Conservation (phyloP, 2,113 vertebrate genomes). For the Brachypodius melanocephalos region DNA sequence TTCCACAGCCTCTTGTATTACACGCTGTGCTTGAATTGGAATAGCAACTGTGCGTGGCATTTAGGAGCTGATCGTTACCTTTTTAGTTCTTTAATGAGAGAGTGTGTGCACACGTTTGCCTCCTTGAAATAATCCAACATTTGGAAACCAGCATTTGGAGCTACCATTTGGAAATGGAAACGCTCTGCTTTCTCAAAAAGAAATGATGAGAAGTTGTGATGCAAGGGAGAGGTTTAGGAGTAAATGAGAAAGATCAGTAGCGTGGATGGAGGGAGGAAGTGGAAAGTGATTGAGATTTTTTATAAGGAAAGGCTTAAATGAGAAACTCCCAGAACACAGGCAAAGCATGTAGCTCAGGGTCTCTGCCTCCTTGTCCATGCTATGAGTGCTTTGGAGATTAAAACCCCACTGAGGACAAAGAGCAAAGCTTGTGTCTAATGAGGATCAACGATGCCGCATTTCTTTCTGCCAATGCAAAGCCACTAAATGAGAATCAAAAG, state of each 20-base stretch:
- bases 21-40: constrained; percentile 17
- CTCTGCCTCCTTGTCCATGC: neutral
- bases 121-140: neutral
- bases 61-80: neutral
- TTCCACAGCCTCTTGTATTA: neutral
- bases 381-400: neutral
- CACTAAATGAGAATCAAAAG: neutral
- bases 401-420: neutral
- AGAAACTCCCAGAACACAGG: neutral
- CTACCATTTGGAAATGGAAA: neutral
- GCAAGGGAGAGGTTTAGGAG: neutral
- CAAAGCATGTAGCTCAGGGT: neutral
- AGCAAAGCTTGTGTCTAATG: neutral
- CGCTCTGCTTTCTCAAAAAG: neutral
- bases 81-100: constrained; percentile 6
- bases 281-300: neutral
- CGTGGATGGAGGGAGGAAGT: rapidly evolving
- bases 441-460: neutral
- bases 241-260: neutral
- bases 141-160: neutral
- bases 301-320: neutral
- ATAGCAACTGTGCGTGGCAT: neutral
- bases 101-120: neutral
- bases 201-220: neutral
- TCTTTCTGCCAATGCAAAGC: rapidly evolving